Evolutionary conservation across 1,140 invertebrate genomes (phyloP), one percentile per base, ranked within the genome.

Genomic region (Drosophila sp.): DNA sequence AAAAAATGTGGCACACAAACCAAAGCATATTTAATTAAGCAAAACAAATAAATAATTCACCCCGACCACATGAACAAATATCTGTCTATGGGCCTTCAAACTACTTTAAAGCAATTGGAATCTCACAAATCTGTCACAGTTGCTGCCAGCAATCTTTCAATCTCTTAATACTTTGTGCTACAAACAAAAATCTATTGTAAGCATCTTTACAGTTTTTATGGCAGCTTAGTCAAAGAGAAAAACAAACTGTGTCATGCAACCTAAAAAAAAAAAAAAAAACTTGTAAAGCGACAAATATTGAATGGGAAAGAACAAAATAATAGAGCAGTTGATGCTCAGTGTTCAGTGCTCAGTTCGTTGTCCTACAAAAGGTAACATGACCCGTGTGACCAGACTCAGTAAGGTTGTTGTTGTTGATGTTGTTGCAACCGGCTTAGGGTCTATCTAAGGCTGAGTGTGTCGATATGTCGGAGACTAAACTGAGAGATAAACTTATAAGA

Each of bases 331-430:
- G 76, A 72, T 82, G 59, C 58, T 83, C 62, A 77, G 80, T 83
- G n/a, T n/a, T n/a, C n/a, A n/a, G n/a, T 82, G 59, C 58, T 83
- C 62, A 77, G 80, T 83, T 79, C 76, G 76, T 83, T 79, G 80
- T 79, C 72, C 80, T 62, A 83, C 63, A 83, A 83, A 62, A 72
- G 43, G 40, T 18, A 62, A 56, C 46, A 66, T 72, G 70, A 71
- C 61, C 69, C 36, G 66, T 54, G 58, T 43, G 21, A 14, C 41
- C 61, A 54, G 32, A 40, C 27, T 57, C 59, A 70, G 63, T 64
- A 46, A 58, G 41, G 29, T 66, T 14, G 18, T 16, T 43, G 40
- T 9, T 45, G 41, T 9, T 48, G 51, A 4, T 29, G 9, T 57
- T 48, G 34, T 25, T 46, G 58, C 34, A 64, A 71, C 76, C 79